These are phyloP conservation scores for Coptodon bakossiorum DNA, from an alignment of 2,113 vertebrate genomes.

Conservation along the genomic window DNA sequence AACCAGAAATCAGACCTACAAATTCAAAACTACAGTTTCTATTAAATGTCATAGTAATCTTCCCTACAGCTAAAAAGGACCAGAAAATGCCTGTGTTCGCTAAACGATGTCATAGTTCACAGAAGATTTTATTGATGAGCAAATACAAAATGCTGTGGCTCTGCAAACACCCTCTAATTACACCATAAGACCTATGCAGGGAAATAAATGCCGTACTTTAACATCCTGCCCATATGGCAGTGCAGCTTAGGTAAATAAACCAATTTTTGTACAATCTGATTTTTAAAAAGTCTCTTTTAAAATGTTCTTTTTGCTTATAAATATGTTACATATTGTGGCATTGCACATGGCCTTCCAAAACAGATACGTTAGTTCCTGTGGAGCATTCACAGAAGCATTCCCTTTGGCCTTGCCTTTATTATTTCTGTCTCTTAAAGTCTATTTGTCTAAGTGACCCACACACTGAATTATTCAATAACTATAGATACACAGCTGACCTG, in stretches of 20 bases:
- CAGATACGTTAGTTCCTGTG: neutral
- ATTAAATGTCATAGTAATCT: neutral
- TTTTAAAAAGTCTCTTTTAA: neutral
- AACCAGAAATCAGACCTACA: neutral
- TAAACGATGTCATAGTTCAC: neutral
- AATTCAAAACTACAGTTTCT: neutral
- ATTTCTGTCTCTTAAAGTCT: neutral
- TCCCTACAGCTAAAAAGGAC: neutral
- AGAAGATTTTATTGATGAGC: neutral
- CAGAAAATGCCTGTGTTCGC: neutral
- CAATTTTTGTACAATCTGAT: neutral
- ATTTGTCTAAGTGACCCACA: neutral
- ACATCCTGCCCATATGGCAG: neutral
- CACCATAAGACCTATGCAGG: neutral
- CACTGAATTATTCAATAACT: constrained; percentile 24
- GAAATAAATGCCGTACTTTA: neutral
- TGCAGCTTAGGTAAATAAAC: neutral
- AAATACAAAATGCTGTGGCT: neutral
- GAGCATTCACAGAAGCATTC: neutral
- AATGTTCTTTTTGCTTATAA: neutral
- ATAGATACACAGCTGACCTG: neutral
- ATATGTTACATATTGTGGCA: neutral
- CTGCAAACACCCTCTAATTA: neutral
- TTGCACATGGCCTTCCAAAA: neutral
- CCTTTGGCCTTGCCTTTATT: neutral